Percentiles rank a stretch among this genome's conserved stretches.
Evolutionary conservation across 2,797 vertebrate species (phyloP).

Genomic region (Melanotaenia parkinsoni): DNA sequence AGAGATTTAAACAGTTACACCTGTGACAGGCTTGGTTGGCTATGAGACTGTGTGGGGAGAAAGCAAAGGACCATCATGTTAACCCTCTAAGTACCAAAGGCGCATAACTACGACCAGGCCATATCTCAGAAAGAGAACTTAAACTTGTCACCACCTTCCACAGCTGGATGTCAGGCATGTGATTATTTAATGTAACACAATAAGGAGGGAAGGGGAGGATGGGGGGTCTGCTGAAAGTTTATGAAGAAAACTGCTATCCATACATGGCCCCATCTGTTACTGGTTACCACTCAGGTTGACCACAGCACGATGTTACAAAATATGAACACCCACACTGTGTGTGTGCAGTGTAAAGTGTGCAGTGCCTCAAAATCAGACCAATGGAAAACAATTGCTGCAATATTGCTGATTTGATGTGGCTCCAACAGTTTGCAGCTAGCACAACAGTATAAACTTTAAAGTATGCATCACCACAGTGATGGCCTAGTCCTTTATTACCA

Average conservation of each 20-base stretch:
- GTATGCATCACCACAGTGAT: constrained; percentile 21
- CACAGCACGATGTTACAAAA: constrained; percentile 25
- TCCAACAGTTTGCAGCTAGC: constrained; percentile 28
- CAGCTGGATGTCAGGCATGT: too few relatives aligned
- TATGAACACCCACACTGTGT: constrained; percentile 14
- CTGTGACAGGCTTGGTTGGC: neutral
- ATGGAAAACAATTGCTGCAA: constrained; percentile 40
- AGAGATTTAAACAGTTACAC: neutral
- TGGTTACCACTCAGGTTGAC: constrained; percentile 29
- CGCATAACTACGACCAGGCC: too few relatives aligned
- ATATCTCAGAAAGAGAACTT: too few relatives aligned
- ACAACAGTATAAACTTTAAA: constrained; percentile 13
- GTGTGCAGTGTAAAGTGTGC: constrained; percentile 7
- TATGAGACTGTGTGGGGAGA: neutral
- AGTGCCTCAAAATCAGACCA: constrained; percentile 18
- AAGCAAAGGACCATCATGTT: neutral
- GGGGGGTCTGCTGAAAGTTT: neutral
- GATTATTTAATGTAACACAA: neutral
- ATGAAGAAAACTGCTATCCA: constrained; percentile 6
- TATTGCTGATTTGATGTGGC: constrained; percentile 55
- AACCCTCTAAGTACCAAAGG: too few relatives aligned
- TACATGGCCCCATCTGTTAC: constrained; percentile 29
- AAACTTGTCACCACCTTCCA: too few relatives aligned
- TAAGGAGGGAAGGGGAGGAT: too few relatives aligned
- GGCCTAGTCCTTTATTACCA: constrained; percentile 25